Evolutionary conservation across 2,888 invertebrate species (phyloP), one percentile per base, ranked within the genome.

Genomic region (Patella caerulea): DNA sequence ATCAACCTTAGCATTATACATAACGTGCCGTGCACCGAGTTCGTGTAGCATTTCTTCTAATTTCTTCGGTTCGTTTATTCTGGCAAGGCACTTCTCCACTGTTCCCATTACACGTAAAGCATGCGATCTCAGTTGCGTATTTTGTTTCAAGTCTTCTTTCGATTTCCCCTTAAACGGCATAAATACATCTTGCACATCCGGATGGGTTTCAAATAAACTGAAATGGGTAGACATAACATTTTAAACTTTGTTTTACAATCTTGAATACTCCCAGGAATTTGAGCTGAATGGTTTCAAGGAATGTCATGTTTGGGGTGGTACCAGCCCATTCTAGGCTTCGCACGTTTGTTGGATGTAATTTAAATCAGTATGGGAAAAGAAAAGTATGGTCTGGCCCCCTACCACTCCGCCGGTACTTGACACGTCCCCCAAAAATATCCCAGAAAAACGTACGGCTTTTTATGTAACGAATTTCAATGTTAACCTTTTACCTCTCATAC

Each of bases 161-260:
- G 91, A 90, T 79, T 93, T 90, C 2, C 92, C 93, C 76, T 90
- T 92, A 87, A 93, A 93, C 3, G 93, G 92, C 90, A 92, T 90
- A 85, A 93, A 93, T 3, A 92, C 92, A 81, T 93, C 92, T 83
- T 93, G 93, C 9, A 93, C 93, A 81, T 93, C 93, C 0, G 93
- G 93, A 83, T 93, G 93, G 0, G 92, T 93, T 85, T 93, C 93
- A 82, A 93, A 93, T 79, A 93, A 86, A 76, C 93, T 93, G 89
- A 14, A 89, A 87, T 78, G 54, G 83, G 75, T 65, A 45, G 24
- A 70, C 74, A 79, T 24, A 75, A 69, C 15, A 29, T 17, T n/a
- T 75, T 45, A 45, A 45, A 45, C 7, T 45, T 45, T 5, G 65
- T 65, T 65, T 7, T 7, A 7, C 7, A 45, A 45, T 45, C 45